Evolutionary conservation across 2,888 invertebrate genomes (phyloP), one percentile per base, ranked within the genome.

Genomic region (Trissolcus brochymenae): DNA sequence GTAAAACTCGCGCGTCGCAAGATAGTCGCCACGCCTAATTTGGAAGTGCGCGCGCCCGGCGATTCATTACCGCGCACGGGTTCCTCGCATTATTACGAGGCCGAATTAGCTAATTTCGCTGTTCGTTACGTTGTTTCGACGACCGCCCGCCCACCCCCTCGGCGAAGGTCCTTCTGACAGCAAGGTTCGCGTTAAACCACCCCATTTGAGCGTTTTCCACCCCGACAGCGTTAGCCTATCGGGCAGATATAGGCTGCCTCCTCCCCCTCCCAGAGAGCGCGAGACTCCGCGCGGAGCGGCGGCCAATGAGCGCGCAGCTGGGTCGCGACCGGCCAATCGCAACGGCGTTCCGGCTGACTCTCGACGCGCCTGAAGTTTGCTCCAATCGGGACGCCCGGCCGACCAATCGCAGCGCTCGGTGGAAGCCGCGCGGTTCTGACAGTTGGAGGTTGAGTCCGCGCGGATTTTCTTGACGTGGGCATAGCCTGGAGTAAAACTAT

Each of bases 141-240:
- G 82, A 84, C 75, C 70, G 79, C 55, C 74, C 79, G 79, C 79
- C 79, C 75, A 79, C 80, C 79, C 70, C 61, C 70, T 65, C 80
- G 79, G 80, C 83, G 84, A 85, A 85, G 86, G 87, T 87, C 88
- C 87, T 87, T 87, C 87, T 86, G 86, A 84, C 85, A 86, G 84
- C 86, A 85, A 87, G 87, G 85, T 85, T 87, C 88, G 86, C 87
- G 87, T 88, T 88, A 88, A 89, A 88, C 89, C 89, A 88, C 88
- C 88, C 88, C 87, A 88, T 88, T 88, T 88, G 88, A 88, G 86
- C 89, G 88, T 88, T 89, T 88, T 88, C 89, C 88, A 88, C 86
- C 88, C 88, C 85, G 85, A 84, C 87, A 87, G 88, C 87, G 88
- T 88, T 87, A 87, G 84, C 84, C 78, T 74, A 80, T 84, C 79